A percentile compares a stretch with the other conserved stretches of the same genome.
Conservation (phyloP, 2,797 vertebrate genomes). For the Sparidentex hasta region DNA sequence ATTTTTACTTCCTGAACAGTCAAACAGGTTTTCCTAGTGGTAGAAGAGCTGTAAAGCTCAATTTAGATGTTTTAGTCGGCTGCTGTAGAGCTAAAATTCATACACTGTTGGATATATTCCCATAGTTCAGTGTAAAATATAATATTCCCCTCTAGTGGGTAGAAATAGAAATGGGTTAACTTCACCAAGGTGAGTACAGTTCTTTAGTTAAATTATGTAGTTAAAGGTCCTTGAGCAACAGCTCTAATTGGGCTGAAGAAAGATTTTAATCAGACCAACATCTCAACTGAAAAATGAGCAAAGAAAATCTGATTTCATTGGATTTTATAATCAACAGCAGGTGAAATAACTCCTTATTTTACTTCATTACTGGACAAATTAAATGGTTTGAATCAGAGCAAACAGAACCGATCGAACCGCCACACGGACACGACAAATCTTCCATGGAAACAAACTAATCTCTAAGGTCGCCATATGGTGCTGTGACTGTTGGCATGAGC, state of each 20-base stretch:
- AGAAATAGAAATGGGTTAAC: background rate
- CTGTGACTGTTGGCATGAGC: constrained; percentile 36
- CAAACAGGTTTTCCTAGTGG: background rate
- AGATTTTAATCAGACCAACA: background rate
- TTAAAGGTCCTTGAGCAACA: background rate
- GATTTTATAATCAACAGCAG: fast-evolving
- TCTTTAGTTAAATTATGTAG: background rate
- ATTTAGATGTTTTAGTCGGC: background rate
- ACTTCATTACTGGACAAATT: background rate
- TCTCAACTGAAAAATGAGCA: background rate
- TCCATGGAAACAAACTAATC: constrained; percentile 22
- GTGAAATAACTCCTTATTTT: background rate
- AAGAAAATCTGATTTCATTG: background rate
- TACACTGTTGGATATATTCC: background rate
- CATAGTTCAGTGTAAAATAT: background rate
- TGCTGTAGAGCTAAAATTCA: background rate
- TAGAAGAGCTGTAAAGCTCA: background rate
- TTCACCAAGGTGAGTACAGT: background rate
- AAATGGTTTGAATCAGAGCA: background rate
- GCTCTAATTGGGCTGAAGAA: background rate
- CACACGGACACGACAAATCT: constrained; percentile 11
- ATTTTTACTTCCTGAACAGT: background rate
- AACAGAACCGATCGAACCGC: constrained; percentile 19
- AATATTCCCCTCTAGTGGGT: background rate
- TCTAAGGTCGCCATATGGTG: constrained; percentile 53